Evolutionary conservation across 2,113 vertebrate species (phyloP).

Genomic region (Phaethon lepturus): DNA sequence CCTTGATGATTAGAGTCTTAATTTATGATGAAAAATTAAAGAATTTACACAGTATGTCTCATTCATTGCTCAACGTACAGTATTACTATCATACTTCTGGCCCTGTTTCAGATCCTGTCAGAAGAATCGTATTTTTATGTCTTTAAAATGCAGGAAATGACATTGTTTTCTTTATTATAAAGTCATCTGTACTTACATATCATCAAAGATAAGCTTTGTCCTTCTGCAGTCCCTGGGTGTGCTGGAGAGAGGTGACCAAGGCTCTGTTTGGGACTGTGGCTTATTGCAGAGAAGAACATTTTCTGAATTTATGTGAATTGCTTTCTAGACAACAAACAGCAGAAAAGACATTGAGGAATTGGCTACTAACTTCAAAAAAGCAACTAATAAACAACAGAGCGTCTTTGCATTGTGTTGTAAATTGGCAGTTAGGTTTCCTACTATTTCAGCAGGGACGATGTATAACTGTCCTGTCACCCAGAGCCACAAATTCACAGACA

Average conservation of each 20-base stretch:
- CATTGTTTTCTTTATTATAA: not conserved
- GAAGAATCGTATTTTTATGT: not conserved
- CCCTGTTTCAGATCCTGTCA: not conserved
- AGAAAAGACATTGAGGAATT: conserved; percentile 47
- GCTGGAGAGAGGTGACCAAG: conserved; percentile 73
- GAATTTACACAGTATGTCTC: not conserved
- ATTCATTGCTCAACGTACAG: not conserved
- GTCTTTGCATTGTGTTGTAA: not conserved
- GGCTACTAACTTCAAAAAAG: not conserved
- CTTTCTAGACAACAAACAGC: conserved; percentile 75
- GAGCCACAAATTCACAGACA: not conserved
- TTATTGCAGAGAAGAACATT: conserved; percentile 74
- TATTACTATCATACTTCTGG: not conserved
- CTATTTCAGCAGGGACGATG: not conserved
- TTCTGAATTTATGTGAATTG: conserved; percentile 71
- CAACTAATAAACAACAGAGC: not conserved
- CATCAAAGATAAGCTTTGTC: conserved; percentile 79
- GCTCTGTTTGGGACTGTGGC: conserved; percentile 73
- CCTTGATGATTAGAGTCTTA: not conserved
- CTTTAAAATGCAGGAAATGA: not conserved
- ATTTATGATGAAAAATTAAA: not conserved
- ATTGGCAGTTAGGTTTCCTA: not conserved
- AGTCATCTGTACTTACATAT: conserved; percentile 75
- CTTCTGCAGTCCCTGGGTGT: conserved; percentile 78
- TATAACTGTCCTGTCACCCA: not conserved